Evolutionary conservation across 1,140 invertebrate species (phyloP).

Genomic region (Liolophura sinensis): DNA sequence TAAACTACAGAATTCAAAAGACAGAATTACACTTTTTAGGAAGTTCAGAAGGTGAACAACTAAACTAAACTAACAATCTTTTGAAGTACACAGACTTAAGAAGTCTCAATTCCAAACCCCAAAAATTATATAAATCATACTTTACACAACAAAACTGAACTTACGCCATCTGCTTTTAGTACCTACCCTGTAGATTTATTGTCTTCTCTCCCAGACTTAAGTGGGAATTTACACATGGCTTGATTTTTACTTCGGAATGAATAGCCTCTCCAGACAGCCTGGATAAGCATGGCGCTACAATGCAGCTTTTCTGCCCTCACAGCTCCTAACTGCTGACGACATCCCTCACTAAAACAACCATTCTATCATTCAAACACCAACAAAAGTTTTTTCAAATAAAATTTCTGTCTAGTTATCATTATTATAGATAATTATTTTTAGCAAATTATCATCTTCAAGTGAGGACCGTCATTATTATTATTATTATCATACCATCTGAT

Average conservation of each 20-base stretch:
- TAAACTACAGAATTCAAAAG: too few species aligned
- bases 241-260: too few species aligned
- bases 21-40: too few species aligned
- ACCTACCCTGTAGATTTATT: neutral
- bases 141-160: neutral
- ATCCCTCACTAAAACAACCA: constrained; percentile 75
- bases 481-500: neutral
- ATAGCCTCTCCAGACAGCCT: constrained; percentile 64
- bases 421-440: neutral
- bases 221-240: too few species aligned
- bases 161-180: neutral
- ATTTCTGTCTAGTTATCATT: neutral
- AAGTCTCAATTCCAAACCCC: constrained; percentile 8
- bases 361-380: neutral
- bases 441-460: too few species aligned
- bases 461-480: too few species aligned
- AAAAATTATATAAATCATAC: neutral
- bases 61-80: too few species aligned
- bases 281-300: constrained; percentile 74
- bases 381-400: neutral
- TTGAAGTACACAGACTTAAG: too few species aligned
- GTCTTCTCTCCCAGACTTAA: constrained; percentile 13
- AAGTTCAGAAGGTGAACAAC: too few species aligned
- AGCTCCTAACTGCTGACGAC: constrained; percentile 84
- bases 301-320: constrained; percentile 76